phyloP scores from a whole-genome alignment of 2,113 vertebrate genomes.

The Chrysemys picta region DNA sequence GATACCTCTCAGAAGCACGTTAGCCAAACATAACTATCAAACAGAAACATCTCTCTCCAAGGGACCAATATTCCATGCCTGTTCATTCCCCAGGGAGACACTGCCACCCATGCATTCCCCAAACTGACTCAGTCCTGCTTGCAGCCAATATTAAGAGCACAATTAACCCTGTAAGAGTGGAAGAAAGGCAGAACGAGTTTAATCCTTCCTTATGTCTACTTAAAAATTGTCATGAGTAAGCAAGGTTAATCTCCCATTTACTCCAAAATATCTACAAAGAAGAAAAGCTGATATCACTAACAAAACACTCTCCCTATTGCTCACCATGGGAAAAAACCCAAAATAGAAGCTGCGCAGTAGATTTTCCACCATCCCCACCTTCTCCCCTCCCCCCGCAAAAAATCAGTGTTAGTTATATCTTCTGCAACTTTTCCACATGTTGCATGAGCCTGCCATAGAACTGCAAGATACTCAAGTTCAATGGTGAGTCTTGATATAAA shows the following conservation, averaged over 20 bases:
- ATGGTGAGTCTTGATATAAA: neutral
- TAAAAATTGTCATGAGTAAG: too few relatives aligned
- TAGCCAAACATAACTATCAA: neutral
- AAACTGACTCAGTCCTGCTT: neutral
- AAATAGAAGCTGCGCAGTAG: neutral
- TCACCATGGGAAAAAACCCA: neutral
- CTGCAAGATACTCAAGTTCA: neutral
- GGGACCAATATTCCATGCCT: neutral
- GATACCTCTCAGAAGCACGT: neutral
- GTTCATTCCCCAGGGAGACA: neutral
- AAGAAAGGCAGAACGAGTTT: neutral
- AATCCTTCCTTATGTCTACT: neutral
- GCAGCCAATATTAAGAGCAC: neutral
- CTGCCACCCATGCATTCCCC: neutral
- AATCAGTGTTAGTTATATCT: neutral
- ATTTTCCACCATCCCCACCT: neutral
- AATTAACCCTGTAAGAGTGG: neutral
- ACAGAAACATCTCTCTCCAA: neutral
- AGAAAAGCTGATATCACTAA: too few relatives aligned
- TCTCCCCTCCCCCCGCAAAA: neutral
- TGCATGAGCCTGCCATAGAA: neutral
- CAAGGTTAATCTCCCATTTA: too few relatives aligned
- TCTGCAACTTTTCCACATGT: neutral
- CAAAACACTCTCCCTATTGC: neutral
- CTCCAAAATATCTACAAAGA: too few relatives aligned